Conservation (phyloP, 2,888 invertebrate genomes). For the Microctonus brassicae region DNA sequence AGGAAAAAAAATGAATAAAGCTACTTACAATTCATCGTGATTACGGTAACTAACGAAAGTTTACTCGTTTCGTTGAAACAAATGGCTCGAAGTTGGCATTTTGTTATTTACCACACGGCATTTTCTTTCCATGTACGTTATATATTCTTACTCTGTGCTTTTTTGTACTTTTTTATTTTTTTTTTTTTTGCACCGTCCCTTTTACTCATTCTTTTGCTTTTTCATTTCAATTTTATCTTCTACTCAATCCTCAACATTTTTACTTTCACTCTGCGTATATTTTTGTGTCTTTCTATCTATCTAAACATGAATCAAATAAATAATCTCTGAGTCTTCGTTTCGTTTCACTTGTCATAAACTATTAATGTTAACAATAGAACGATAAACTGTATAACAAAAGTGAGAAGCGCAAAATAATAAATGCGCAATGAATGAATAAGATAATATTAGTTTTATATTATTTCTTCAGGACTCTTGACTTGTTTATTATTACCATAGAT, state of each 20-base stretch:
- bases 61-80: constrained; percentile 4
- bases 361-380: not conserved
- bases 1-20: constrained; percentile 18
- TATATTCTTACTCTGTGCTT: not conserved
- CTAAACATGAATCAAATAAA: too few species aligned
- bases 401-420: not conserved
- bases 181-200: not conserved
- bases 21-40: constrained; percentile 22
- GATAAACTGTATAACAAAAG: not conserved
- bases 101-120: constrained; percentile 9
- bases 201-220: not conserved
- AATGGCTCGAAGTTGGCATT: not conserved
- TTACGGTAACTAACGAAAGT: constrained; percentile 20
- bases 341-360: not conserved
- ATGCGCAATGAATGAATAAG: too few species aligned
- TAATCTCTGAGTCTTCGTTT: not conserved
- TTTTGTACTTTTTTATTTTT: not conserved
- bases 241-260: not conserved
- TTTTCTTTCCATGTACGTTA: not conserved
- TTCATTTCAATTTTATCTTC: not conserved
- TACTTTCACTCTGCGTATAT: not conserved
- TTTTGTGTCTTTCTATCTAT: too few species aligned
- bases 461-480: too few species aligned
- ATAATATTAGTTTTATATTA: too few species aligned
- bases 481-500: too few species aligned